Percentiles rank a stretch among this genome's conserved stretches.
phyloP scores from a whole-genome alignment of 2,797 vertebrate species.

The Oreochromis grahami region DNA sequence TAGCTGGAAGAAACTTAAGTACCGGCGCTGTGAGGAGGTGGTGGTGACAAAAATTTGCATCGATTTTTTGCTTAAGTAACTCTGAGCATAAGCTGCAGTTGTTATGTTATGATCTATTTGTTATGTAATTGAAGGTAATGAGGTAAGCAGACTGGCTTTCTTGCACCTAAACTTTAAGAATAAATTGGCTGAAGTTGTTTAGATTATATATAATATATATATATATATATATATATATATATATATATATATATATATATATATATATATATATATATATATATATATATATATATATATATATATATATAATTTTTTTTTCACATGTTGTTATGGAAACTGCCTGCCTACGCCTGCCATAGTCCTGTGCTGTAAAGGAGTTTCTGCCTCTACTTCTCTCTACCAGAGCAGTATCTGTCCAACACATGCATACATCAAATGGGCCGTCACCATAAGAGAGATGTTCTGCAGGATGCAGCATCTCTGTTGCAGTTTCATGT shows the following conservation, averaged over 20 bases:
- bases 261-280: neutral
- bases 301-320: neutral
- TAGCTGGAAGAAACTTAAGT: neutral
- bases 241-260: neutral
- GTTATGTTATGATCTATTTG: neutral
- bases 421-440: neutral
- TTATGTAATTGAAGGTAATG: neutral
- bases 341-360: conserved; percentile 34
- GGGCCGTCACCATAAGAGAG: neutral
- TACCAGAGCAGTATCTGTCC: neutral
- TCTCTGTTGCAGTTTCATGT: neutral
- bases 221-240: neutral
- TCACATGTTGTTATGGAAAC: conserved; percentile 66
- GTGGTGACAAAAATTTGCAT: neutral
- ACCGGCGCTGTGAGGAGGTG: neutral
- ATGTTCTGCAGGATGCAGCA: neutral
- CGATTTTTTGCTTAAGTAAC: neutral
- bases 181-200: conserved; percentile 39
- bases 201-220: neutral
- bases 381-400: conserved; percentile 19
- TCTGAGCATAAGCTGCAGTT: neutral
- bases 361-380: conserved; percentile 14
- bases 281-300: neutral
- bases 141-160: conserved; percentile 2
- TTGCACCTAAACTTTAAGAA: conserved; percentile 37